A percentile compares a stretch with the other conserved stretches of the same genome.
Evolutionary conservation across 2,888 invertebrate species (phyloP).

Genomic region (Heliconius aoede): DNA sequence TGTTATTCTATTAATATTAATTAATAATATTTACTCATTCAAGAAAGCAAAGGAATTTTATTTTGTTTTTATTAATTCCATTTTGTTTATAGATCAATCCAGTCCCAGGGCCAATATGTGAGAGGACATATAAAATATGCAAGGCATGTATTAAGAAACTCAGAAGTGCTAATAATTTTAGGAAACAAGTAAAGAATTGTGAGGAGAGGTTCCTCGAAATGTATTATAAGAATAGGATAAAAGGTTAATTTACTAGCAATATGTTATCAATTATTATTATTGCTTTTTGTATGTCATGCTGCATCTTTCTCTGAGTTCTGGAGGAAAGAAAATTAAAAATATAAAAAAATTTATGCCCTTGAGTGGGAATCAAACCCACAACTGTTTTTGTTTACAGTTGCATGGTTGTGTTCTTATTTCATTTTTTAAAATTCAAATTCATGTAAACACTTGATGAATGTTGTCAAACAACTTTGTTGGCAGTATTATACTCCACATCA

Average conservation of each 20-base stretch:
- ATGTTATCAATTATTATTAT: background rate
- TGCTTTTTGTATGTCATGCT: background rate
- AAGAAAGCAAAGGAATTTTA: background rate
- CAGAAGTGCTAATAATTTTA: constrained; percentile 62
- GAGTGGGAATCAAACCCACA: no score
- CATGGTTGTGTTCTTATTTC: no score
- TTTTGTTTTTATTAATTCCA: background rate
- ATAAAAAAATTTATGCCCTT: no score
- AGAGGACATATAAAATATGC: constrained; percentile 65
- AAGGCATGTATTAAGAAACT: constrained; percentile 59
- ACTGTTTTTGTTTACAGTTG: no score
- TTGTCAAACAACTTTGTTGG: background rate
- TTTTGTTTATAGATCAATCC: constrained; percentile 54
- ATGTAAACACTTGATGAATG: no score
- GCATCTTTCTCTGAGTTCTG: no score
- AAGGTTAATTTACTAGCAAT: constrained; percentile 50
- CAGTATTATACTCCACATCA: constrained; percentile 28
- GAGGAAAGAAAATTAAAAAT: no score
- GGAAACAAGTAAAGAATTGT: constrained; percentile 60
- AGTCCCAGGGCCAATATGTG: constrained; percentile 55
- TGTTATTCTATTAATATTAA: background rate
- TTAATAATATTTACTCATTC: background rate
- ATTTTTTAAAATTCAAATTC: no score
- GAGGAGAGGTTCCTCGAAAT: constrained; percentile 63
- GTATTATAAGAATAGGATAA: constrained; percentile 55